These are phyloP conservation scores for Pogoniulus pusillus DNA, from an alignment of 2,797 vertebrate species.

Conservation along the genomic window DNA sequence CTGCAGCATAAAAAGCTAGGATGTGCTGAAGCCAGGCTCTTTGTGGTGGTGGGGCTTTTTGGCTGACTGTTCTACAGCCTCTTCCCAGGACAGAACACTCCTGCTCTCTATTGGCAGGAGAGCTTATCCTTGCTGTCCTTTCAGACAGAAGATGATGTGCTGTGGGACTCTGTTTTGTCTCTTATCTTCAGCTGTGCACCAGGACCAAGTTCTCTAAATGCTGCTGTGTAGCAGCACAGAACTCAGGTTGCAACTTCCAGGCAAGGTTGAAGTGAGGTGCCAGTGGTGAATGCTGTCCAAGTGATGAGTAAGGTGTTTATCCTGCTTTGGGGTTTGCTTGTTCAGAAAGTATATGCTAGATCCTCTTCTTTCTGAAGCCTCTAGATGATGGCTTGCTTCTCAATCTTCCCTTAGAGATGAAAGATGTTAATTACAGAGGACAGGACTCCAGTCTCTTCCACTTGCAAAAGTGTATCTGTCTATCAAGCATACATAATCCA, in stretches of 20 bases:
- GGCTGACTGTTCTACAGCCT: background rate
- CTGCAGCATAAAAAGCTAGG: background rate
- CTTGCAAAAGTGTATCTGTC: background rate
- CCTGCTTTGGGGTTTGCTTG: background rate
- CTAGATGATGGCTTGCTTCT: background rate
- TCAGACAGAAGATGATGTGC: background rate
- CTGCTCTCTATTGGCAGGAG: background rate
- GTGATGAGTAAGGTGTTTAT: background rate
- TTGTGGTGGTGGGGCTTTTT: fast-evolving
- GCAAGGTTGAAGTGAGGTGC: background rate
- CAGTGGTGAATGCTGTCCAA: background rate
- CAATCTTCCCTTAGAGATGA: background rate
- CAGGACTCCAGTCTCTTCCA: background rate
- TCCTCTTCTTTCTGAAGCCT: background rate
- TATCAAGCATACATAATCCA: background rate
- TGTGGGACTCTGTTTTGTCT: background rate
- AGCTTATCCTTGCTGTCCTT: background rate
- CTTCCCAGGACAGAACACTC: background rate
- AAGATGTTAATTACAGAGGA: conserved; percentile 1
- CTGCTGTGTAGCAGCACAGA: background rate
- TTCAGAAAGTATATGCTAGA: background rate
- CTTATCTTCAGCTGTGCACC: background rate
- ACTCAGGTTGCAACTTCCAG: background rate
- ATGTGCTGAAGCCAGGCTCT: background rate
- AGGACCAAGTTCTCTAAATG: background rate